Percentiles rank a stretch among this genome's conserved stretches.
Conservation (phyloP, 2,113 vertebrate genomes). For the Fukomys damarensis region DNA sequence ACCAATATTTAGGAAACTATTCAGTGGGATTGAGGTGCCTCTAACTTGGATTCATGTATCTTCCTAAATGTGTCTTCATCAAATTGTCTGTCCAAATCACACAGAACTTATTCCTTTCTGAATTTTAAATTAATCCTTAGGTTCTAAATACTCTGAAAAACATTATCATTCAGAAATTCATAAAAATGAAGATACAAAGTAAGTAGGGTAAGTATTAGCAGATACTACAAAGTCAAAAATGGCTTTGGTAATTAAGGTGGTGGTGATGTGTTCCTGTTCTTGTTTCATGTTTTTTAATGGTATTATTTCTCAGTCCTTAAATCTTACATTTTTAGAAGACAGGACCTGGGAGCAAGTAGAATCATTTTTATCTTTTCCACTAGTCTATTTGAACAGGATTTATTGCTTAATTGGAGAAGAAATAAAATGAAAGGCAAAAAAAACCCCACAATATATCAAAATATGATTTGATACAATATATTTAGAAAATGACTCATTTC, state of each 20-base stretch:
- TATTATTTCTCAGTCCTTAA: background rate
- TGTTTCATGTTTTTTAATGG: background rate
- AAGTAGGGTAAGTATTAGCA: background rate
- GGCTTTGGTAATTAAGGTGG: background rate
- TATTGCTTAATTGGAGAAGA: background rate
- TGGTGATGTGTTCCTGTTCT: accelerated
- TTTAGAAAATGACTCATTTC: background rate
- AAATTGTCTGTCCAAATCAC: background rate
- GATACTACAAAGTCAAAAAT: background rate
- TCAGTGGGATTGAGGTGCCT: too few relatives aligned
- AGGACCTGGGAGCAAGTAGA: background rate
- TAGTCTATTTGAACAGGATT: background rate
- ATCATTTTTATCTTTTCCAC: background rate
- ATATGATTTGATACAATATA: background rate
- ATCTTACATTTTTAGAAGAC: background rate
- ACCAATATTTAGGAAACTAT: background rate
- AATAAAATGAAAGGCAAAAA: background rate
- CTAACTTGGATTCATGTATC: background rate
- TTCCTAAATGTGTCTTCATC: background rate
- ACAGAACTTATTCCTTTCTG: background rate
- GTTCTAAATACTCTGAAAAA: background rate
- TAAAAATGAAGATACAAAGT: background rate
- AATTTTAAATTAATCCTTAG: background rate
- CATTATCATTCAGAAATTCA: background rate
- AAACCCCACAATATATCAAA: background rate